Evolutionary conservation across 2,113 vertebrate species (phyloP).

Genomic region (Vulpes lagopus): DNA sequence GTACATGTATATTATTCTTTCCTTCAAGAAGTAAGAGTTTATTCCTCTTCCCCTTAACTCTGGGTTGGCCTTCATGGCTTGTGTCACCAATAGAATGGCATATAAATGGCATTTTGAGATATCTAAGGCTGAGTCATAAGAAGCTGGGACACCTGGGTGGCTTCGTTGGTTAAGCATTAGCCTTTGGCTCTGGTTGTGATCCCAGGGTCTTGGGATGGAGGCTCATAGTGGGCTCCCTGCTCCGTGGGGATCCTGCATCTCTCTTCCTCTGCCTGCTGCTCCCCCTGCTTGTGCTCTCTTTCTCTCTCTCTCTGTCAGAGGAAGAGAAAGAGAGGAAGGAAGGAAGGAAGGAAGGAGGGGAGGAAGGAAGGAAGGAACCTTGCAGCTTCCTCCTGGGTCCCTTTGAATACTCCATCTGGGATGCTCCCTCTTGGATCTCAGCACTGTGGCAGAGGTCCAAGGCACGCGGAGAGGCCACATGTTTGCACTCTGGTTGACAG

Average conservation of each 20-base stretch:
- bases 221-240: too few species aligned
- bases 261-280: too few species aligned
- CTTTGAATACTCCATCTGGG: not conserved
- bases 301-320: too few species aligned
- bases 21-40: not conserved
- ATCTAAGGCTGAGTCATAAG: not conserved
- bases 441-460: not conserved
- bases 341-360: too few species aligned
- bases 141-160: not conserved
- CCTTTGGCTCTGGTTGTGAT: too few species aligned
- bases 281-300: too few species aligned
- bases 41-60: not conserved
- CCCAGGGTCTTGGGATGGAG: too few species aligned
- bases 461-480: fast-evolving
- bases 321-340: too few species aligned
- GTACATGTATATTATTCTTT: not conserved
- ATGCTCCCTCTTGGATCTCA: not conserved
- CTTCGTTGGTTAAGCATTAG: too few species aligned
- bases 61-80: not conserved
- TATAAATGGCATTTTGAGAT: conserved; percentile 5
- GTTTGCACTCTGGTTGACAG: not conserved
- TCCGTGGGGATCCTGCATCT: too few species aligned
- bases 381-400: not conserved
- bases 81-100: not conserved
- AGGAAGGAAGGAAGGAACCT: not conserved